Percentiles rank a stretch among this genome's conserved stretches.
phyloP scores from a whole-genome alignment of 2,888 invertebrate genomes.

The Drosophila pseudotalamancana region DNA sequence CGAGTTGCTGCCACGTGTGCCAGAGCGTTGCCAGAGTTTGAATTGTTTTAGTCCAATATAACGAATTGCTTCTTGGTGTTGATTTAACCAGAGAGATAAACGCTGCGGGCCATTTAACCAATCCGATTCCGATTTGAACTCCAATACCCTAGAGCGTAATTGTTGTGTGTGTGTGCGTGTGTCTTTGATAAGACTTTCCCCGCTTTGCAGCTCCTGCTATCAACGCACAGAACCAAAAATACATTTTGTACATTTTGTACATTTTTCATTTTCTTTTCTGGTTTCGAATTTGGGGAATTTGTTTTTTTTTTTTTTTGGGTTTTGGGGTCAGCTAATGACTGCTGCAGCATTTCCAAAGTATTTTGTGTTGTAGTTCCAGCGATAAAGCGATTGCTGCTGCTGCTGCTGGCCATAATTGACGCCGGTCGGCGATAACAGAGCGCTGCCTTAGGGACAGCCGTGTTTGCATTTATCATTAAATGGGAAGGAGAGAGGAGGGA shows the following conservation, averaged over 20 bases:
- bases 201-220: constrained; percentile 17
- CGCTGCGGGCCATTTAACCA: constrained; percentile 36
- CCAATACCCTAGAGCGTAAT: constrained; percentile 7
- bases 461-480: constrained; percentile 25
- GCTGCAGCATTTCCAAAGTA: constrained; percentile 37
- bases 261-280: constrained; percentile 35
- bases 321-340: constrained; percentile 69
- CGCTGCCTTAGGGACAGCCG: constrained; percentile 3
- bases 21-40: constrained; percentile 30
- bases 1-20: constrained; percentile 40
- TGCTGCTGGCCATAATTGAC: constrained; percentile 43
- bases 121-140: constrained; percentile 29
- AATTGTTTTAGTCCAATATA: constrained; percentile 42
- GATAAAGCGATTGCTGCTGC: constrained; percentile 29
- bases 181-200: constrained; percentile 39
- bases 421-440: constrained; percentile 42
- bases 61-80: constrained; percentile 46
- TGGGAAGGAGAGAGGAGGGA: not conserved
- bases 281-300: too few relatives aligned
- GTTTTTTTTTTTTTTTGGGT: constrained; percentile 63
- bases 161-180: constrained; percentile 16
- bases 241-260: constrained; percentile 47
- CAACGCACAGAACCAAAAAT: constrained; percentile 31
- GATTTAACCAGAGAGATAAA: constrained; percentile 50
- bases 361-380: constrained; percentile 30